phyloP scores from a whole-genome alignment of 2,113 vertebrate genomes.

The Oryzias curvinotus region DNA sequence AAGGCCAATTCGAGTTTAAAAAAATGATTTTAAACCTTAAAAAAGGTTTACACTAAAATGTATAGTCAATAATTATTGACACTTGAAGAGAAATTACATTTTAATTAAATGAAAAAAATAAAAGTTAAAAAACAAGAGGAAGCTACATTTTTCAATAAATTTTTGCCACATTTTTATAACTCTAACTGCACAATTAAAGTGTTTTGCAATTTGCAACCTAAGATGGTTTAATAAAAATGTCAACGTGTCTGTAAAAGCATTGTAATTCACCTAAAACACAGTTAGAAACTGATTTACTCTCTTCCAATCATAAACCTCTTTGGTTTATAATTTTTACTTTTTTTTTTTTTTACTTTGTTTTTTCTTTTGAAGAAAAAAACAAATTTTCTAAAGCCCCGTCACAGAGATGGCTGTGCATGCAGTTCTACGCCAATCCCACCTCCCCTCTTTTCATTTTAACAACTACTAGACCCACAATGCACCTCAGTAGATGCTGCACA shows the following conservation, averaged over 20 bases:
- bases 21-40: neutral
- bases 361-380: constrained; percentile 37
- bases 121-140: too few relatives aligned
- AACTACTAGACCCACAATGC: constrained; percentile 85
- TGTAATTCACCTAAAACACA: constrained; percentile 3
- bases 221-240: too few relatives aligned
- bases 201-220: too few relatives aligned
- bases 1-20: neutral
- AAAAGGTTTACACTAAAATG: too few relatives aligned
- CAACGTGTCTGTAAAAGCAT: too few relatives aligned
- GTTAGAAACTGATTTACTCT: constrained; percentile 40
- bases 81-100: too few relatives aligned
- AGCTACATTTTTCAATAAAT: too few relatives aligned
- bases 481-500: constrained; percentile 77
- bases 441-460: constrained; percentile 56
- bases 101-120: too few relatives aligned
- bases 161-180: too few relatives aligned
- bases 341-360: constrained; percentile 13
- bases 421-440: constrained; percentile 17
- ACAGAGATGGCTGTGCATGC: constrained; percentile 88
- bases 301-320: constrained; percentile 41
- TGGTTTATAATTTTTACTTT: constrained; percentile 26
- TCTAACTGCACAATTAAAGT: too few relatives aligned
- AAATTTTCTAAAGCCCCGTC: constrained; percentile 53
- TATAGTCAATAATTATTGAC: too few relatives aligned